Evolutionary conservation across 2,113 vertebrate species (phyloP).

Genomic region (Paralichthys olivaceus): DNA sequence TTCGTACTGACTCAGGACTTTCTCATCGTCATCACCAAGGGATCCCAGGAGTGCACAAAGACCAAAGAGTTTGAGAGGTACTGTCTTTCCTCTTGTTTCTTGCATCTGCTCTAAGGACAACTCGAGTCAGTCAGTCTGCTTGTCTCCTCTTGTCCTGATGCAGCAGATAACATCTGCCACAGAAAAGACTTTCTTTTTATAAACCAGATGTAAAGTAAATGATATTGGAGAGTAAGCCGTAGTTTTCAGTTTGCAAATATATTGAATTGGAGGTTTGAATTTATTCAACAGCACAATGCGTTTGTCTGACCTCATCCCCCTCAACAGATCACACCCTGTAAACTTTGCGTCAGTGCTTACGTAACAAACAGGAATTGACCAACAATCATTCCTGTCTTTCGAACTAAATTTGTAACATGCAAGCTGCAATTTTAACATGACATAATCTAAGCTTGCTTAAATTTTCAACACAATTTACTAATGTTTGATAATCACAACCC

Average conservation of each 20-base stretch:
- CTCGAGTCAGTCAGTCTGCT: neutral
- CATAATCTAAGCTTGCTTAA: neutral
- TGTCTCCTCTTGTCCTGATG: neutral
- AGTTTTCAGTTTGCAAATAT: no score
- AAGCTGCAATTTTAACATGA: neutral
- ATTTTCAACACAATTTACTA: no score
- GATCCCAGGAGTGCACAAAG: constrained; percentile 97
- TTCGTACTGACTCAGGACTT: constrained; percentile 99
- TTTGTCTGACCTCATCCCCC: no score
- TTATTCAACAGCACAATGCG: no score
- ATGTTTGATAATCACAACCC: no score
- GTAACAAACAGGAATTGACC: neutral
- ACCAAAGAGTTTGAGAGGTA: constrained; percentile 98
- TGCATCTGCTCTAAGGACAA: neutral
- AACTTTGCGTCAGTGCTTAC: neutral
- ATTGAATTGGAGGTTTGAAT: neutral
- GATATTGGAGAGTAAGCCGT: no score
- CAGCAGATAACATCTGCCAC: no score
- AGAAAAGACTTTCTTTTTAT: no score
- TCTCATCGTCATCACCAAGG: constrained; percentile 98
- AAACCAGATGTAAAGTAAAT: no score
- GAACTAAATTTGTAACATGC: neutral
- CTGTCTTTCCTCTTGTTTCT: neutral
- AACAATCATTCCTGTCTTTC: neutral
- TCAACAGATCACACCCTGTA: no score